These are phyloP conservation scores for Branchellion lobata DNA, from an alignment of 2,888 invertebrate species.

Conservation along the genomic window DNA sequence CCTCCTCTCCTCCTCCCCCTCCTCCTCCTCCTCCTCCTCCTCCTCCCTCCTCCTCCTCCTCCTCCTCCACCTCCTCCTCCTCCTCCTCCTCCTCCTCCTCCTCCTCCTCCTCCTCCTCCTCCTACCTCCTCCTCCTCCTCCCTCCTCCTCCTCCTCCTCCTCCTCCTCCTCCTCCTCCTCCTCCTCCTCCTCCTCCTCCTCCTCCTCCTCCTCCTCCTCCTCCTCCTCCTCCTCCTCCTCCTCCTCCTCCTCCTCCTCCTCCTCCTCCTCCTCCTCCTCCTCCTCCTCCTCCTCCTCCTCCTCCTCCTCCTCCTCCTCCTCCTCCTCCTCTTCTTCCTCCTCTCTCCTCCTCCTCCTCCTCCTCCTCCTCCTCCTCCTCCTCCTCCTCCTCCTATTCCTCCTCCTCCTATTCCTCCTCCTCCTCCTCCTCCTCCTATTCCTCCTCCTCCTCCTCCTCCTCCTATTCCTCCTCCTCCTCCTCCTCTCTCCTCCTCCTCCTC, in stretches of 20 bases:
- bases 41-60: neutral
- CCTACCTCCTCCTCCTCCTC: no score
- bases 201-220: no score
- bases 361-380: neutral
- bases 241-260: neutral
- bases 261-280: neutral
- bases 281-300: neutral
- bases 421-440: no score
- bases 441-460: neutral
- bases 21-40: no score
- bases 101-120: neutral
- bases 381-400: neutral
- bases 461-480: neutral
- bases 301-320: neutral
- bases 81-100: neutral
- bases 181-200: neutral
- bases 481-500: neutral
- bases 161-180: neutral
- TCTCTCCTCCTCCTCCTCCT: neutral
- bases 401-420: neutral
- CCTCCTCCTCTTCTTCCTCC: neutral
- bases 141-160: neutral
- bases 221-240: neutral
- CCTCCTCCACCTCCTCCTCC: no score
- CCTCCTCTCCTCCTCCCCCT: no score